Evolutionary conservation across 2,888 invertebrate genomes (phyloP), one percentile per base, ranked within the genome.

Genomic region (Lithophane leautieri): DNA sequence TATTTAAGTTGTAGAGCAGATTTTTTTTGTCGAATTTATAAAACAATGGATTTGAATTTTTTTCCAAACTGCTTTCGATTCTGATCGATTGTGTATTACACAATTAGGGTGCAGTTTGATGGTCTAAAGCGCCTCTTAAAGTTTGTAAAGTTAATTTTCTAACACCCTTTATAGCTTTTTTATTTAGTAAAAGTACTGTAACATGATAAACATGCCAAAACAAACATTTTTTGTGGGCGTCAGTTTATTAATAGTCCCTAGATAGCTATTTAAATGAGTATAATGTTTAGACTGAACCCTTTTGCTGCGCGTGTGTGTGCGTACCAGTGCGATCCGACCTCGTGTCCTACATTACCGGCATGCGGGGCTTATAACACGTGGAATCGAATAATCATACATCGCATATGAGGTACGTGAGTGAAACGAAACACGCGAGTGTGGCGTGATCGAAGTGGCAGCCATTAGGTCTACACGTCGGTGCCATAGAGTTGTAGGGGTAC

Each of bases 301-400:
- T 86, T 74, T 63, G 40, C 70, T 74, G 74, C 63, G 40, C 28
- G 22, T 2, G 16, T 70, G 73, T n/a, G 76, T 76, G 77, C 66
- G 67, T 67, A 56, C 28, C 60, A 58, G 79, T 73, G 52, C 25
- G 73, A 76, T 70, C 60, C 73, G 86, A 75, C 88, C 87, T 70
- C 75, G 79, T 79, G 84, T 81, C 86, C 86, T 79, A 87, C 86
- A 83, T 87, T 66, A 70, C 76, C 44, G 68, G 76, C 71, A 78
- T 82, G 76, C 74, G 76, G 50, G 86, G 73, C 34, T 75, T 66
- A 74, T 73, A 79, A 78, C 73, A 83, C 76, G 73, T 80, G 73
- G 77, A 86, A 86, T 87, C 79, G 84, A 82, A 86, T 80, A 86
- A 87, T 83, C 76, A 83, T 82, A 76, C 78, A 83, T 83, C 78